A percentile compares a stretch with the other conserved stretches of the same genome.
These are phyloP conservation scores for Chrysolina oricalcia DNA, from an alignment of 2,888 invertebrate genomes.

Conservation along the genomic window DNA sequence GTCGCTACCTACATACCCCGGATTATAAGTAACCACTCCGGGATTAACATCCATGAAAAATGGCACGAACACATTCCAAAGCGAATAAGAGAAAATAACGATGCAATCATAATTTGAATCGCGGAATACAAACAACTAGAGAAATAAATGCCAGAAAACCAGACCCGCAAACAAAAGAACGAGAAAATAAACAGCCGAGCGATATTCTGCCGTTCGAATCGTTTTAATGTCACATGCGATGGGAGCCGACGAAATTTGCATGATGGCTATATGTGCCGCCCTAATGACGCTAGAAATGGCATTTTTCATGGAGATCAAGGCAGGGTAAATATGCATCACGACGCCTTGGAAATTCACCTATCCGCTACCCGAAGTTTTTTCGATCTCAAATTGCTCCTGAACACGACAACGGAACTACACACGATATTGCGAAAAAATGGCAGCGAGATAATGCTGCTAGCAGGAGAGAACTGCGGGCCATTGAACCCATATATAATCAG, in stretches of 20 bases:
- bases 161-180: constrained; percentile 13
- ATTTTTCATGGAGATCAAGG: constrained; percentile 23
- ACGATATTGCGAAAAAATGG: constrained; percentile 20
- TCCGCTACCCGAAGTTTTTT: neutral
- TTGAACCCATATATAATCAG: neutral
- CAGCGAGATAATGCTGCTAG: neutral
- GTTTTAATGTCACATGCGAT: constrained; percentile 18
- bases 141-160: constrained; percentile 19
- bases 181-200: constrained; percentile 7
- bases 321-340: constrained; percentile 7
- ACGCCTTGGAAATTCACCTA: constrained; percentile 16
- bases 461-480: neutral
- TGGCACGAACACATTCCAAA: constrained; percentile 23
- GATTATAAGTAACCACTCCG: constrained; percentile 19
- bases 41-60: constrained; percentile 26
- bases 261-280: neutral
- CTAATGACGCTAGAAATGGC: constrained; percentile 20
- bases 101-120: constrained; percentile 25
- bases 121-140: constrained; percentile 1
- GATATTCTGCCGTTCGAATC: constrained; percentile 14
- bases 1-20: constrained; percentile 16
- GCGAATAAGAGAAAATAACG: constrained; percentile 23
- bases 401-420: neutral
- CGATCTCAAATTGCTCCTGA: constrained; percentile 10
- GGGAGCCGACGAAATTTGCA: constrained; percentile 15